Conservation (phyloP, 2,888 invertebrate species). For the Troides helena region DNA sequence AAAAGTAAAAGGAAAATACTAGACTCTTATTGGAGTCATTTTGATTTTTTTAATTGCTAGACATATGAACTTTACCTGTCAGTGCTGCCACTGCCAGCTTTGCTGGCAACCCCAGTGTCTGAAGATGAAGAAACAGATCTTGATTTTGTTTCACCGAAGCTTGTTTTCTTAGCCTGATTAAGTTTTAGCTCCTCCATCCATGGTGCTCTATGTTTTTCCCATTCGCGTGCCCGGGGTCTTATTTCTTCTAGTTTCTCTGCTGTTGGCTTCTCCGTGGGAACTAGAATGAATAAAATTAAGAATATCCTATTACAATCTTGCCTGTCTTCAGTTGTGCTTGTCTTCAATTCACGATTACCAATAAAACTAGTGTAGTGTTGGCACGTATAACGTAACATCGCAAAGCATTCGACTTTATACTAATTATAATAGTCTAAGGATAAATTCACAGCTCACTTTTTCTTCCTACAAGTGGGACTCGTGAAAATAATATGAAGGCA, state of each 20-base stretch:
- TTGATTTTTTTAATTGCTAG: neutral
- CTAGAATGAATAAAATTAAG: conserved; percentile 30
- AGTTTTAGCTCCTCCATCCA: conserved; percentile 91
- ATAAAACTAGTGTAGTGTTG: too few species aligned
- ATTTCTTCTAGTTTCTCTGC: conserved; percentile 65
- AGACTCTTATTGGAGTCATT: too few species aligned
- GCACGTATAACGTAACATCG: too few species aligned
- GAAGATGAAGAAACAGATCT: conserved; percentile 53
- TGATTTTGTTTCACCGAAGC: conserved; percentile 61
- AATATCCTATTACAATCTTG: too few species aligned
- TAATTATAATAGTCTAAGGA: too few species aligned
- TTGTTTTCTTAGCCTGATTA: conserved; percentile 85
- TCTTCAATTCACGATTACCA: too few species aligned
- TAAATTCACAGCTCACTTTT: too few species aligned
- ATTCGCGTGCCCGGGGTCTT: conserved; percentile 84
- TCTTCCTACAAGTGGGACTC: too few species aligned
- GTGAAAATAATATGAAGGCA: too few species aligned
- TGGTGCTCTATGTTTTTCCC: conserved; percentile 87
- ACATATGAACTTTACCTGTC: conserved; percentile 50
- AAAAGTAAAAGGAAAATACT: too few species aligned
- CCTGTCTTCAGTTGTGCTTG: too few species aligned
- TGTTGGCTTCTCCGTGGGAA: conserved; percentile 49
- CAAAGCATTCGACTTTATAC: too few species aligned
- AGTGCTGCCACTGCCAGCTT: conserved; percentile 57
- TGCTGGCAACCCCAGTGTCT: conserved; percentile 44